Percentiles rank a stretch among this genome's conserved stretches.
These are phyloP conservation scores for Poeciliopsis presidionis DNA, from an alignment of 2,797 vertebrate genomes.

Conservation along the genomic window DNA sequence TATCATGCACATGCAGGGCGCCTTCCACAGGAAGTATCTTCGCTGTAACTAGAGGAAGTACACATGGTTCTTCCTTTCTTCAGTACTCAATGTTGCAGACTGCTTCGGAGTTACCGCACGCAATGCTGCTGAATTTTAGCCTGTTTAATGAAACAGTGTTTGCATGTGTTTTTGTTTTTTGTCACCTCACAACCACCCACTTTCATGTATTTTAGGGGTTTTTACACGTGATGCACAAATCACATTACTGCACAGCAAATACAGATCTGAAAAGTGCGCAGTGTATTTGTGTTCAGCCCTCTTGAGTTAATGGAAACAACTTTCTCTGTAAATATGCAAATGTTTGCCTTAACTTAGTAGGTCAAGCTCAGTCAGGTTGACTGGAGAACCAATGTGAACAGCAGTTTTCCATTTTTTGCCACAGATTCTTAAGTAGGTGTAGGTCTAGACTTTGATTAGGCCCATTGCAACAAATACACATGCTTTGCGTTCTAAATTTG, in stretches of 20 bases:
- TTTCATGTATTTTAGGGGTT: background rate
- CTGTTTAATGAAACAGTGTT: background rate
- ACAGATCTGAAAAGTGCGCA: background rate
- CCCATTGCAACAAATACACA: background rate
- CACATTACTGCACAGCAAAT: background rate
- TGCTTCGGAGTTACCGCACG: background rate
- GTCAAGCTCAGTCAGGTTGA: background rate
- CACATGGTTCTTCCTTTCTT: background rate
- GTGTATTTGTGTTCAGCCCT: background rate
- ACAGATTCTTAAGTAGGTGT: background rate
- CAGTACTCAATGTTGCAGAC: background rate
- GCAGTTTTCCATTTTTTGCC: background rate
- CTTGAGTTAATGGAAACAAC: background rate
- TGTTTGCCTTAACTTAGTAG: background rate
- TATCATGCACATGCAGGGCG: background rate
- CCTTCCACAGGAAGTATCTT: background rate
- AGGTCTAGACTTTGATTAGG: background rate
- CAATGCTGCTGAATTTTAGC: background rate
- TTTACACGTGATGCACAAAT: background rate
- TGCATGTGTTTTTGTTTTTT: background rate
- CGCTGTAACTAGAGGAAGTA: slow-evolving; percentile 13
- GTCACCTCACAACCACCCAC: background rate
- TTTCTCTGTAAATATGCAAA: background rate
- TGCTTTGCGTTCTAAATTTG: background rate
- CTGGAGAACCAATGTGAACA: background rate